Conservation (phyloP, 2,888 invertebrate species). For the Conops quadrifasciatus region DNA sequence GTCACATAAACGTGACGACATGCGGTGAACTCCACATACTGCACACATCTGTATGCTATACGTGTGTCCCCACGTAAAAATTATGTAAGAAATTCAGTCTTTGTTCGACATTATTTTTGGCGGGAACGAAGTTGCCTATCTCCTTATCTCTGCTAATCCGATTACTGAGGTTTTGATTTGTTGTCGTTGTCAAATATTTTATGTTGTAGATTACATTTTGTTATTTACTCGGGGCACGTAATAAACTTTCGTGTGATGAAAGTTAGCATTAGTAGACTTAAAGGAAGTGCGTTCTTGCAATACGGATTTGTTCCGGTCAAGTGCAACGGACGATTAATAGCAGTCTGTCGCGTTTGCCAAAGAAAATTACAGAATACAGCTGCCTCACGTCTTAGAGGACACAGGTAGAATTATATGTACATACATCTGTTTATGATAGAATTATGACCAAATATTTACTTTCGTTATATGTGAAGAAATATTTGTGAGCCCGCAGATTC, state of each 20-base stretch:
- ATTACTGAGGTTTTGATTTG: too few species aligned
- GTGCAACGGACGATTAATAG: constrained; percentile 39
- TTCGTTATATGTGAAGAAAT: neutral
- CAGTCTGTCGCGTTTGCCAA: constrained; percentile 42
- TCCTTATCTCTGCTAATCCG: too few species aligned
- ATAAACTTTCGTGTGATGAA: neutral
- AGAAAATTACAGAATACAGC: constrained; percentile 43
- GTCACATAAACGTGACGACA: too few species aligned
- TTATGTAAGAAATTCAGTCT: too few species aligned
- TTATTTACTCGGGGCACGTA: too few species aligned
- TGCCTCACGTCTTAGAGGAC: constrained; percentile 39
- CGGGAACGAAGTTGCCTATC: too few species aligned
- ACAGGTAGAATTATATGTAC: constrained; percentile 37
- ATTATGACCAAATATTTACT: neutral
- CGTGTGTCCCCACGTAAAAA: too few species aligned
- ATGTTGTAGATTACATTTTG: too few species aligned
- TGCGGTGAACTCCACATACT: too few species aligned
- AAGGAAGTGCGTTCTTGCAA: neutral
- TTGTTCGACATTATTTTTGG: too few species aligned
- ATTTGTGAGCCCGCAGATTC: neutral
- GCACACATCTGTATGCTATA: too few species aligned
- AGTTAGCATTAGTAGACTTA: neutral
- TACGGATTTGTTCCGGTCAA: constrained; percentile 8
- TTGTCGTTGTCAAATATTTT: too few species aligned
- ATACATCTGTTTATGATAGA: neutral